Evolutionary conservation across 2,797 vertebrate genomes (phyloP).

Genomic region (Spinibarbus caldwelli): DNA sequence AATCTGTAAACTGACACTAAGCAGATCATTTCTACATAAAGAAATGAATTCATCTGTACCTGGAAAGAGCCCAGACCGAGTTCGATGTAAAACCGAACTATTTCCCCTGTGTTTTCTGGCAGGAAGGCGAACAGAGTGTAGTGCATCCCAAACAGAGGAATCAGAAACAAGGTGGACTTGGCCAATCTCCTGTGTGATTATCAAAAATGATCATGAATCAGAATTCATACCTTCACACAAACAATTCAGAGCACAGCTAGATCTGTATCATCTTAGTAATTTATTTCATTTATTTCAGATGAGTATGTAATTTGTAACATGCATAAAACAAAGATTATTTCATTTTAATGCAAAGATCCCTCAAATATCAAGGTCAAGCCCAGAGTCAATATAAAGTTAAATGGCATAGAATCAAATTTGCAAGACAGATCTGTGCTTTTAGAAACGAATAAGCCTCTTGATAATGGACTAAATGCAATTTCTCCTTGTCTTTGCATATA

Average conservation of each 20-base stretch:
- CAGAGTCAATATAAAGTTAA: not conserved
- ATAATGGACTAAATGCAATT: constrained; percentile 27
- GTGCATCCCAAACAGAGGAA: constrained; percentile 95
- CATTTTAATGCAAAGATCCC: not conserved
- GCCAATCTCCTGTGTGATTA: constrained; percentile 86
- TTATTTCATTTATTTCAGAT: not conserved
- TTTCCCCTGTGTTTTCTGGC: constrained; percentile 86
- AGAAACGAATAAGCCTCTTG: not conserved
- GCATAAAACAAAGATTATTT: not conserved
- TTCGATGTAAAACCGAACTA: constrained; percentile 89
- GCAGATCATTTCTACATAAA: constrained; percentile 8
- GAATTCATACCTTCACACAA: not conserved
- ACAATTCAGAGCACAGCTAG: not conserved
- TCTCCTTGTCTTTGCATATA: not conserved
- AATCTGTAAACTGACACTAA: not conserved
- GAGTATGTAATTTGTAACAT: not conserved
- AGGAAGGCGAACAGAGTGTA: constrained; percentile 96
- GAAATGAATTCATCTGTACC: constrained; percentile 85
- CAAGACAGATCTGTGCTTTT: constrained; percentile 10
- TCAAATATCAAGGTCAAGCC: not conserved
- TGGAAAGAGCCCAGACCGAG: constrained; percentile 94
- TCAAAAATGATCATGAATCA: not conserved
- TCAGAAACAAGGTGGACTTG: constrained; percentile 95
- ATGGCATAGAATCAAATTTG: constrained; percentile 1
- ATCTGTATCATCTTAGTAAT: not conserved